Evolutionary conservation across 2,888 invertebrate species (phyloP), one percentile per base, ranked within the genome.

Genomic region (Chloroclystis v-ata): DNA sequence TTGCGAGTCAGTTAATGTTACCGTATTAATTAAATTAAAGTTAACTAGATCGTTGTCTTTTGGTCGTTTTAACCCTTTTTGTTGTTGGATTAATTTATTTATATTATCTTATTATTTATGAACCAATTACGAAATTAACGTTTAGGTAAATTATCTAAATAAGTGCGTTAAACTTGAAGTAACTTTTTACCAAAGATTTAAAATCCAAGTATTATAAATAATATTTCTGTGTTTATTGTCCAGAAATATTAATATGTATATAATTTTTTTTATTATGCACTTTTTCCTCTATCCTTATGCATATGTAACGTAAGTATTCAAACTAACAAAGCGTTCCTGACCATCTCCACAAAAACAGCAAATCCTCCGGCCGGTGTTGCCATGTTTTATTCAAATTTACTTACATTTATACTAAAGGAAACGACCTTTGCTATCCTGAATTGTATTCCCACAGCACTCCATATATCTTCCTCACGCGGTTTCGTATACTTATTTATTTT

Each of bases 361-460:
- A 43, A 44, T n/a, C 53, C 46, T 49, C 52, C 56, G 56, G 50
- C 14, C n/a, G 12, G 32, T 33, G 49, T 56, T 55, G 65, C 64
- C 64, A 86, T 87, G 86, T 87, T 86, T 87, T 87, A 87, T 87
- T 87, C 85, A 87, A 87, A 87, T 87, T 87, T 87, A 87, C 87
- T 86, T 86, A 87, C 86, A 86, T 85, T 87, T 84, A 75, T 80
- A 84, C 83, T 86, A 87, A 87, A 83, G 83, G 77, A 72, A 75
- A 78, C 82, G 85, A 87, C 85, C 87, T 86, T 72, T 77, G 81
- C 73, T 75, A 72, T 69, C 69, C 78, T 61, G 81, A 78, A 82
- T 82, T 80, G 85, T 84, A 86, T 84, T 86, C 86, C 86, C 86
- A 75, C 67, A 84, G 75, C 79, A 72, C 75, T 65, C 80, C 75